phyloP scores from a whole-genome alignment of 1,140 invertebrate species.

The Drosophila truncata region DNA sequence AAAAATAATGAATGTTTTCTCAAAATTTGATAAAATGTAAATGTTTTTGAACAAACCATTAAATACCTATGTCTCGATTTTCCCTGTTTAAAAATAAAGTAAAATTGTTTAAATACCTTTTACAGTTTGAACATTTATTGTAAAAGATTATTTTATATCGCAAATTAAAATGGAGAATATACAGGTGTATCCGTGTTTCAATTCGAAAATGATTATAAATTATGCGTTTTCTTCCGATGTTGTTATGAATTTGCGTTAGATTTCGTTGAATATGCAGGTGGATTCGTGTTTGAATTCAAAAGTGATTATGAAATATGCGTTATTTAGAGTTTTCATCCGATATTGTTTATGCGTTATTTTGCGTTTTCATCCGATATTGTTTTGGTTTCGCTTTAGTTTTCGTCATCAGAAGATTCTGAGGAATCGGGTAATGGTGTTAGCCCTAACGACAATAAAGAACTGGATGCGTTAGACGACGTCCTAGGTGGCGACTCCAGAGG shows the following conservation, averaged over 20 bases:
- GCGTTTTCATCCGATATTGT: background rate
- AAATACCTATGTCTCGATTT: background rate
- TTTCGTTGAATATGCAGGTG: background rate
- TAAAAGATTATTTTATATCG: background rate
- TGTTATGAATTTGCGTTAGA: no score
- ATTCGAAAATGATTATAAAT: background rate
- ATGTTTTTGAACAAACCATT: background rate
- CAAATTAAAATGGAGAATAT: background rate
- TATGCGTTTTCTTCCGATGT: background rate
- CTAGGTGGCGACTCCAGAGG: no score
- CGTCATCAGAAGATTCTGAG: background rate
- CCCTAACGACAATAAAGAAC: background rate
- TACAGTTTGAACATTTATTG: background rate
- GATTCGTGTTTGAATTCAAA: background rate
- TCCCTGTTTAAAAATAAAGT: background rate
- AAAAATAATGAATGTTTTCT: background rate
- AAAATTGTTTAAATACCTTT: background rate
- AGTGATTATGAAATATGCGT: background rate
- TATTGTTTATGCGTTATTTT: background rate
- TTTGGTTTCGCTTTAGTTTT: background rate
- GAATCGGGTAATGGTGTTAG: background rate
- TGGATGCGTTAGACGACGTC: background rate
- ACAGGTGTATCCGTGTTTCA: background rate
- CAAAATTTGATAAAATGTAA: background rate
- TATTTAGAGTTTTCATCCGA: no score